phyloP scores from a whole-genome alignment of 2,113 vertebrate species.

The Austrofundulus limnaeus region DNA sequence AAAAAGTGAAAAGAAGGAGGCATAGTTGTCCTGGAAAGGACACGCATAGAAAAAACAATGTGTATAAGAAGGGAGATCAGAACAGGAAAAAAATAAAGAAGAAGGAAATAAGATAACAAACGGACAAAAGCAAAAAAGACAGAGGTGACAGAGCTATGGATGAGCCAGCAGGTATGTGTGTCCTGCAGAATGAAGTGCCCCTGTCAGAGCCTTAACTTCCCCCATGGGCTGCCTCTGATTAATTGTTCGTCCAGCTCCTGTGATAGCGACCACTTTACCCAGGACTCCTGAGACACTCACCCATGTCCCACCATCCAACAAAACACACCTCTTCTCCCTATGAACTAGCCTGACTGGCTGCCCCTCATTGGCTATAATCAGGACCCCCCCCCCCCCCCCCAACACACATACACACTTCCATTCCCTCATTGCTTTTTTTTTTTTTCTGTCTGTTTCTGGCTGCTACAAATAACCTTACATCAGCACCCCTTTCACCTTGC shows the following conservation, averaged over 20 bases:
- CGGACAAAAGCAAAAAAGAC: conserved; percentile 33
- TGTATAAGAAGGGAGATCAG: conserved; percentile 1
- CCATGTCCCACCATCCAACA: conserved; percentile 60
- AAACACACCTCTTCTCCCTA: conserved; percentile 50
- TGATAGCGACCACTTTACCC: conserved; percentile 77
- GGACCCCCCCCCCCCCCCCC: conserved; percentile 23
- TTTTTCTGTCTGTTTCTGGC: conserved; percentile 32
- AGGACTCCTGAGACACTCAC: conserved; percentile 72
- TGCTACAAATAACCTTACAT: conserved; percentile 72
- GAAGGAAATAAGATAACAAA: conserved; percentile 11
- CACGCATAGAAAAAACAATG: neutral
- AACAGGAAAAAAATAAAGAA: conserved; percentile 22
- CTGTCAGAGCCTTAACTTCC: conserved; percentile 67
- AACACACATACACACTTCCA: no score
- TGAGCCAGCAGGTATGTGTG: conserved; percentile 54
- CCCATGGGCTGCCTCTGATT: conserved; percentile 76
- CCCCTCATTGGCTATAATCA: conserved; percentile 72
- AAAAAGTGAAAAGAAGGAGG: neutral
- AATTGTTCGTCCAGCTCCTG: conserved; percentile 76
- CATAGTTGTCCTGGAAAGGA: neutral
- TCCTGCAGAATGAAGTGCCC: conserved; percentile 75
- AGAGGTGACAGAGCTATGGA: conserved; percentile 36
- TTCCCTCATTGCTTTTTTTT: conserved; percentile 3
- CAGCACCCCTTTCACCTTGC: conserved; percentile 82
- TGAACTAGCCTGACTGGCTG: conserved; percentile 41